Evolutionary conservation across 2,888 invertebrate species (phyloP).

Genomic region (Platycnemis pennipes): DNA sequence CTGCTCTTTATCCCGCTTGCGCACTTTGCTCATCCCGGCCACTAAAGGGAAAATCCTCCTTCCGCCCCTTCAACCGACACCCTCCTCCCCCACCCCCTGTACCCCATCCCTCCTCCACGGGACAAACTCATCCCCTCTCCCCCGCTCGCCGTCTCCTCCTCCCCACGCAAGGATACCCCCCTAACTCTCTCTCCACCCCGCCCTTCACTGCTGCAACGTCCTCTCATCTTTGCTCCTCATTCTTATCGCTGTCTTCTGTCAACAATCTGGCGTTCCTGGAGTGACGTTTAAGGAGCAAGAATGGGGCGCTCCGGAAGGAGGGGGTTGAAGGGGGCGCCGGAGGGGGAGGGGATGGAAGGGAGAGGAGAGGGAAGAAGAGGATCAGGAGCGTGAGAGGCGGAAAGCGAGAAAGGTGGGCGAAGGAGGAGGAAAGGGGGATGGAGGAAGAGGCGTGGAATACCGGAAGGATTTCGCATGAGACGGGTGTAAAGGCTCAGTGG

Average conservation of each 20-base stretch:
- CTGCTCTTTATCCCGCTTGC: not conserved
- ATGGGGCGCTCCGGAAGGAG: not conserved
- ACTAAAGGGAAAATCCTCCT: not conserved
- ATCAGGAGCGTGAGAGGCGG: not conserved
- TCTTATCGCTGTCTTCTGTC: conserved; percentile 55
- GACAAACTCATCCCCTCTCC: not conserved
- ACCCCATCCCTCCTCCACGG: not conserved
- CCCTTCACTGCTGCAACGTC: not conserved
- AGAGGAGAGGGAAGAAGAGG: not conserved
- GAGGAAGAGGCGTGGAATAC: too few species aligned
- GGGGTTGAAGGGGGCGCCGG: not conserved
- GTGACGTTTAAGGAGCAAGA: conserved; percentile 28
- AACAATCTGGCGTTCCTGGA: conserved; percentile 47
- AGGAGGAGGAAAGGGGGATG: not conserved
- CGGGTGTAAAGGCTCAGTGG: not conserved
- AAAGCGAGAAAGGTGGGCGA: not conserved
- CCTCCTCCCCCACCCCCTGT: not conserved
- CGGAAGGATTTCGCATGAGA: too few species aligned
- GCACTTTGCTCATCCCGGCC: not conserved
- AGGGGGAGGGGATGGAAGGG: not conserved
- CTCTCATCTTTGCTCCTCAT: conserved; percentile 54
- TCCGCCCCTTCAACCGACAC: not conserved
- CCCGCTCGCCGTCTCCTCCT: not conserved
- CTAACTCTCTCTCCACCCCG: not conserved
- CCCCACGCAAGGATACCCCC: not conserved